Evolutionary conservation across 2,888 invertebrate genomes (phyloP), one percentile per base, ranked within the genome.

Genomic region (Ophion ellenae): DNA sequence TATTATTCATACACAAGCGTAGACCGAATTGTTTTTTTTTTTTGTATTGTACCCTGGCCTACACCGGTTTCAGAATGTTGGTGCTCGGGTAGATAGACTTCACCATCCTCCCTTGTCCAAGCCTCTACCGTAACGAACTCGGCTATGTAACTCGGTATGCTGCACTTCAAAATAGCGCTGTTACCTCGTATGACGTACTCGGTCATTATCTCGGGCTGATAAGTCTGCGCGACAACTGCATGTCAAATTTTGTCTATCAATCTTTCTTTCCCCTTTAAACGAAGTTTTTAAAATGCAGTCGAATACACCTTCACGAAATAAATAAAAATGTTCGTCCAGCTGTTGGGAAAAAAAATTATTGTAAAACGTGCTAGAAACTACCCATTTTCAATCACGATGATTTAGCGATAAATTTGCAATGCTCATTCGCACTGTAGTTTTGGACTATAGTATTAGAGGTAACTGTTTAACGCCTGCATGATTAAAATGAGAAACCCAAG

Each of bases 111-210:
- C 91, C 96, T 96, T 88, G 96, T 95, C 97, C 97, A 97, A 76
- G 96, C 95, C 89, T 96, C 96, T 81, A 97, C 96, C 71, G 95
- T 95, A 74, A 97, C 97, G 93, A 96, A 97, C 94, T 97, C 97
- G 82, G 96, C 96, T 80, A 97, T 96, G 94, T 96, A 97, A 88
- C 96, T 96, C 9, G 97, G 97, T 87, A 97, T 96, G 89, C 96
- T 96, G 94, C 97, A 97, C 93, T 97, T 97, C 83, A 97, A 93
- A 75, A 97, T 95, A 0, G 96, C 97, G 69, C 96, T 96, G 94
- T 97, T 97, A 86, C 97, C 97, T 81, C 96, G 95, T 89, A 97
- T 97, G 75, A 97, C 97, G 94, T 97, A 97, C 93, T 97, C 97
- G 89, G 96, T 96, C 91, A 96, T 94, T 90, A 96, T 96, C 94